These are phyloP conservation scores for Tolypeutes matacus DNA, from an alignment of 2,797 vertebrate genomes.

Conservation along the genomic window DNA sequence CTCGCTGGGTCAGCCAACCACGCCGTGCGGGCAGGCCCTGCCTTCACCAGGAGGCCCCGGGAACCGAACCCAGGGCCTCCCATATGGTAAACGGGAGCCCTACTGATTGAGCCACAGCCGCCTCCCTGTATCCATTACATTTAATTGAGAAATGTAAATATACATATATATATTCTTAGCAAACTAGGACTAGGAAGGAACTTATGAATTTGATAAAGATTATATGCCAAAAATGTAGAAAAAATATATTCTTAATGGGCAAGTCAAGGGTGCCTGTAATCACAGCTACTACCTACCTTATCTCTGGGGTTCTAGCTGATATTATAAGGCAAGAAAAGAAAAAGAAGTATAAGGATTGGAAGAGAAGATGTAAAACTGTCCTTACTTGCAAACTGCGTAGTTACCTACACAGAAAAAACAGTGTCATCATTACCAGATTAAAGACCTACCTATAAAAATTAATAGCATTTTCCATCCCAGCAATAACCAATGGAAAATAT, in stretches of 20 bases:
- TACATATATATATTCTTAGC: background rate
- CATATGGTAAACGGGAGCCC: no score
- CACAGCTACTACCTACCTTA: background rate
- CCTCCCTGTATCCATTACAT: no score
- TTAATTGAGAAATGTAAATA: no score
- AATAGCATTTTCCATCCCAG: background rate
- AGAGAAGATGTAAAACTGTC: background rate
- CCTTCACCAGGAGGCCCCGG: no score
- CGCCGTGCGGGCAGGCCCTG: no score
- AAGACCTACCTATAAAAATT: constrained; percentile 2
- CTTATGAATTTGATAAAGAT: background rate
- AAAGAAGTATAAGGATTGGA: background rate
- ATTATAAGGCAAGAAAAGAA: background rate
- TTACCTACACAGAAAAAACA: background rate
- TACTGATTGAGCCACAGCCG: no score
- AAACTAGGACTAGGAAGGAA: constrained; percentile 3
- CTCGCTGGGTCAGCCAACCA: no score
- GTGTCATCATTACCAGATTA: background rate
- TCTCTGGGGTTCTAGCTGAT: background rate
- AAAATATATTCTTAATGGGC: background rate
- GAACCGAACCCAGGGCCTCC: no score
- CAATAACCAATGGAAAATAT: background rate
- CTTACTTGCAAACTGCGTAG: background rate
- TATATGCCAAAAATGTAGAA: background rate
- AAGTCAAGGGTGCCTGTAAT: background rate